phyloP scores from a whole-genome alignment of 1,140 invertebrate genomes.

The Papilio aristodemus region DNA sequence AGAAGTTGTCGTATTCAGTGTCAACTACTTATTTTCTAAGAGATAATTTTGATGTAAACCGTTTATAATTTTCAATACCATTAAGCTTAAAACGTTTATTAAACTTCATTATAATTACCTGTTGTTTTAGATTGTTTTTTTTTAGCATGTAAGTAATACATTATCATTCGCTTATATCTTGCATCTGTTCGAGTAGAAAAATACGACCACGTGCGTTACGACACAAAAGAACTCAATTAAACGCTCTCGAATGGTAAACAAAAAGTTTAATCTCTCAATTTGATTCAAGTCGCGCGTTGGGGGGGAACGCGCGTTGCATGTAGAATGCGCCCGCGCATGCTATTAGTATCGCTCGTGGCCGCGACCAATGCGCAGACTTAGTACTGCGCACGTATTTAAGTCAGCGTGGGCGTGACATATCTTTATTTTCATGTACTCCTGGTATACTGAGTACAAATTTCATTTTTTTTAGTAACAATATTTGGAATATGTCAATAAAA shows the following conservation, averaged over 20 bases:
- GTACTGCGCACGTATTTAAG: constrained; percentile 23
- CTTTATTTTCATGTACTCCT: neutral
- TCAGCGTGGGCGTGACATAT: neutral
- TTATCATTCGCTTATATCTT: neutral
- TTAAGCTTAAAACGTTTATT: too few relatives aligned
- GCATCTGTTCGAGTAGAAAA: neutral
- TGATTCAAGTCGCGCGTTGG: constrained; percentile 1
- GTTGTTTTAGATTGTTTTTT: too few relatives aligned
- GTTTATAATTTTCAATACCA: too few relatives aligned
- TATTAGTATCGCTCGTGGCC: constrained; percentile 38
- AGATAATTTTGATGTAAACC: too few relatives aligned
- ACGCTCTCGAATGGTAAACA: constrained; percentile 15
- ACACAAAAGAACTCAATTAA: constrained; percentile 20
- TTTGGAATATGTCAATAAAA: too few relatives aligned
- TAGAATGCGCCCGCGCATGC: constrained; percentile 21
- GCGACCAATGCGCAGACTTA: constrained; percentile 37
- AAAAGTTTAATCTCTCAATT: constrained; percentile 25
- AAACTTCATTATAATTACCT: too few relatives aligned
- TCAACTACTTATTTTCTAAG: too few relatives aligned
- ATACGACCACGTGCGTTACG: neutral
- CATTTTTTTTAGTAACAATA: too few relatives aligned
- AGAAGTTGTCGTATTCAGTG: too few relatives aligned
- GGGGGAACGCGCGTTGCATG: neutral
- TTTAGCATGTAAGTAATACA: too few relatives aligned
- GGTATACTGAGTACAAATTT: too few relatives aligned